Conservation (phyloP, 2,113 vertebrate genomes). For the Dasyprocta punctata region DNA sequence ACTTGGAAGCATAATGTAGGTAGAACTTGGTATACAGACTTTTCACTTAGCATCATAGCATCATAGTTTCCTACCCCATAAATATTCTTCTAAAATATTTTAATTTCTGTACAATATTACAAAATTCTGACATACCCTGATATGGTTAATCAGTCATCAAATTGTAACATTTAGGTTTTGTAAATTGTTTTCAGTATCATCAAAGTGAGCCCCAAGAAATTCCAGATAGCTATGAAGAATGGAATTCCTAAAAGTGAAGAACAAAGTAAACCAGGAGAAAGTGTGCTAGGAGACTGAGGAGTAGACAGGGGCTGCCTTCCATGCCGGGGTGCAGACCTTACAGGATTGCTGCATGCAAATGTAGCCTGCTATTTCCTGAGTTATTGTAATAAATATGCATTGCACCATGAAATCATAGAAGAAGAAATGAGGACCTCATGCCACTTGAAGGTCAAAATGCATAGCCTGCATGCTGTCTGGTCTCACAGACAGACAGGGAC, state of each 20-base stretch:
- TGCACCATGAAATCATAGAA: neutral
- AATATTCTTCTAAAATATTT: slow-evolving; percentile 10
- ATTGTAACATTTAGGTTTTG: neutral
- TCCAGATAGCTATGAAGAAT: neutral
- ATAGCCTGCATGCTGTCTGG: neutral
- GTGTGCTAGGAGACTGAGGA: neutral
- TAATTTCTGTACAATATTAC: slow-evolving; percentile 28
- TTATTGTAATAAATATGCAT: neutral
- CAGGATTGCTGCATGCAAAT: neutral
- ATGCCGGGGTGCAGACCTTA: neutral
- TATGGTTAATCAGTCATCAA: neutral
- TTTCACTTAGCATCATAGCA: neutral
- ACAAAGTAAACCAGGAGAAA: neutral
- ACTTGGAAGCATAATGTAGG: neutral
- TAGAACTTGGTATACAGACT: neutral
- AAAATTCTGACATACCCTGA: neutral
- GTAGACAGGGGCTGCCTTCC: no score
- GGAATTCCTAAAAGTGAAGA: neutral
- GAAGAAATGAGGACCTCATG: neutral
- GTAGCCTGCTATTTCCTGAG: neutral
- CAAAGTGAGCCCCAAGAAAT: neutral
- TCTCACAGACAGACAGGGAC: neutral
- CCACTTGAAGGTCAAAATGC: neutral
- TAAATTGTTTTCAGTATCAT: neutral
- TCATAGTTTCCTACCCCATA: neutral